Conservation (phyloP, 2,888 invertebrate species). For the Blera fallax region DNA sequence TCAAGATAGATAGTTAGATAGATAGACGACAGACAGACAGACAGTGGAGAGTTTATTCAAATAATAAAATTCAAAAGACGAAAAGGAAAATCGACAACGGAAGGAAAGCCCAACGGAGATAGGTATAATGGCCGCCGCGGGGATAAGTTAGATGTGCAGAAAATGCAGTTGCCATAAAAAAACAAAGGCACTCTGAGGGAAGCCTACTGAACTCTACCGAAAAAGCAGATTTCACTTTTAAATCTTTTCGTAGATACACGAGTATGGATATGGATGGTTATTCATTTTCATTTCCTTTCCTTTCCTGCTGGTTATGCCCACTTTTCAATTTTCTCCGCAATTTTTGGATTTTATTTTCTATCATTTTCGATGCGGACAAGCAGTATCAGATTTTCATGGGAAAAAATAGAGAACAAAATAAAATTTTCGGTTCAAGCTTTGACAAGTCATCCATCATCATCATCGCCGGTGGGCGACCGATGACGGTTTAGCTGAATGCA, state of each 20-base stretch:
- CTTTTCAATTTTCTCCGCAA: conserved; percentile 23
- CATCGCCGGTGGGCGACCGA: neutral
- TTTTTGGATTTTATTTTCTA: neutral
- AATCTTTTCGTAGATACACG: neutral
- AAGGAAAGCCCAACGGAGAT: neutral
- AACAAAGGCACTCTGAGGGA: neutral
- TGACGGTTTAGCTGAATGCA: conserved; percentile 27
- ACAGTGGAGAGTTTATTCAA: conserved; percentile 40
- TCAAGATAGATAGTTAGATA: neutral
- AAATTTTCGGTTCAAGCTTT: neutral
- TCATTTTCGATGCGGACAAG: neutral
- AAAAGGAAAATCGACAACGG: too few species aligned
- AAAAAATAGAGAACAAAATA: neutral
- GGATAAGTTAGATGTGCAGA: neutral
- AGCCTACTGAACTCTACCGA: conserved; percentile 62
- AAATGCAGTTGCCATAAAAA: neutral
- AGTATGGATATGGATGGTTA: neutral
- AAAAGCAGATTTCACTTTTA: conserved; percentile 68
- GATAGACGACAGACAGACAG: neutral
- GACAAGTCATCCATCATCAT: conserved; percentile 43
- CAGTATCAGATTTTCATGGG: conserved; percentile 1
- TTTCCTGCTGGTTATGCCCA: neutral
- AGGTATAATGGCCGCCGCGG: neutral
- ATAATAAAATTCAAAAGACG: neutral
- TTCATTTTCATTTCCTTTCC: conserved; percentile 22